phyloP scores from a whole-genome alignment of 2,113 vertebrate genomes.

The Seriola quinqueradiata region DNA sequence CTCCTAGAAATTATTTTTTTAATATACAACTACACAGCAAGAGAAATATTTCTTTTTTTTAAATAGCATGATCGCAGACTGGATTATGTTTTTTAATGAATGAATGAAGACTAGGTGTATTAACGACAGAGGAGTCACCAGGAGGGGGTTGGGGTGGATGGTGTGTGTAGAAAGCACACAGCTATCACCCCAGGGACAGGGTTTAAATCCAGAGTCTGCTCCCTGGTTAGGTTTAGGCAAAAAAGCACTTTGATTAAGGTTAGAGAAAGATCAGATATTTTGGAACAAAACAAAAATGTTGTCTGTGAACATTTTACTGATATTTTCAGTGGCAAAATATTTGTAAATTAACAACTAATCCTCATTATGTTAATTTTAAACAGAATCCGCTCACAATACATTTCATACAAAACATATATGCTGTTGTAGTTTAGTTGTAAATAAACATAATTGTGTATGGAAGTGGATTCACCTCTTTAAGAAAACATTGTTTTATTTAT shows the following conservation, averaged over 20 bases:
- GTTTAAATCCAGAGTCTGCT: no score
- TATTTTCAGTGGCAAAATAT: not conserved
- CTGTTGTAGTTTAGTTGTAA: not conserved
- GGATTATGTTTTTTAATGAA: not conserved
- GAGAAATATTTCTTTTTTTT: not conserved
- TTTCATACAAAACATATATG: not conserved
- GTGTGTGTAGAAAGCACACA: no score
- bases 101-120: not conserved
- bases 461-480: not conserved
- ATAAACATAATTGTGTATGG: no score
- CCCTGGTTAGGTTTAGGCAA: not conserved
- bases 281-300: no score
- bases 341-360: not conserved
- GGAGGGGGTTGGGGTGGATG: not conserved
- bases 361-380: not conserved
- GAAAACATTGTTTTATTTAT: not conserved
- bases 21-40: not conserved
- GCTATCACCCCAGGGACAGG: no score
- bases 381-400: not conserved
- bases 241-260: not conserved
- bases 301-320: no score
- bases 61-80: not conserved
- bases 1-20: not conserved
- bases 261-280: no score
- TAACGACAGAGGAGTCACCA: not conserved